phyloP scores from a whole-genome alignment of 35 echinoderm and acorn worm species.

The Stichopus chloronotus region DNA sequence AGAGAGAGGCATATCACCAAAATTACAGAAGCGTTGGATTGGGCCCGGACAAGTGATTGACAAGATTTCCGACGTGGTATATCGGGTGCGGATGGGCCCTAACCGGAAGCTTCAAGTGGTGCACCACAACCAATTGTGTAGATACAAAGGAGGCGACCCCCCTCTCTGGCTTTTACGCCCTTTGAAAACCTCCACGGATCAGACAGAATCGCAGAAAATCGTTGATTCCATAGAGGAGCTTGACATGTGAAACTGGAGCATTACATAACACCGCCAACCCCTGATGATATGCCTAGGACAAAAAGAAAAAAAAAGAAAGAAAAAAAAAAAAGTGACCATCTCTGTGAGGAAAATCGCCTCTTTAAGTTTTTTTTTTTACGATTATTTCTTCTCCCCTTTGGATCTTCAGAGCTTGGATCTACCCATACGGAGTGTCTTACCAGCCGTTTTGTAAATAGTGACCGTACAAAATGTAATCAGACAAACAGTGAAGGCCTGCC shows the following conservation, averaged over 20 bases:
- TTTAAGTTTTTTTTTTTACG: neutral
- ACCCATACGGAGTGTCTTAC: neutral
- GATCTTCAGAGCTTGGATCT: neutral
- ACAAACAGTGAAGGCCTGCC: too few relatives aligned
- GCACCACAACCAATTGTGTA: slow-evolving; percentile 58
- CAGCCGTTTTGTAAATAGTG: neutral
- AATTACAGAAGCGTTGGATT: slow-evolving; percentile 53
- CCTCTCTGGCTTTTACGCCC: slow-evolving; percentile 44
- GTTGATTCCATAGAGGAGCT: neutral
- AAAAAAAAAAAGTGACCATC: neutral
- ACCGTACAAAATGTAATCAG: neutral
- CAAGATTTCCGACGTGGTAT: slow-evolving; percentile 64
- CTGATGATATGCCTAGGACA: neutral
- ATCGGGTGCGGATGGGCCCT: slow-evolving; percentile 42
- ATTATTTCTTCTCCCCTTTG: neutral
- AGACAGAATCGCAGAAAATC: neutral
- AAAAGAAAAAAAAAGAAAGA: too few relatives aligned
- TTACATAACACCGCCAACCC: neutral
- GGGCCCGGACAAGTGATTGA: slow-evolving; percentile 53
- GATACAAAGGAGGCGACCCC: slow-evolving; percentile 57
- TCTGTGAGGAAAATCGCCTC: neutral
- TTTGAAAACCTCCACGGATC: neutral
- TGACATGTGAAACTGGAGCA: neutral
- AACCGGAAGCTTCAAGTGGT: slow-evolving; percentile 63
- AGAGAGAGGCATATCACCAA: slow-evolving; percentile 56